Base-by-base conservation (phyloP, 2,888 invertebrate genomes). In the Drosophila imparisetae region DNA sequence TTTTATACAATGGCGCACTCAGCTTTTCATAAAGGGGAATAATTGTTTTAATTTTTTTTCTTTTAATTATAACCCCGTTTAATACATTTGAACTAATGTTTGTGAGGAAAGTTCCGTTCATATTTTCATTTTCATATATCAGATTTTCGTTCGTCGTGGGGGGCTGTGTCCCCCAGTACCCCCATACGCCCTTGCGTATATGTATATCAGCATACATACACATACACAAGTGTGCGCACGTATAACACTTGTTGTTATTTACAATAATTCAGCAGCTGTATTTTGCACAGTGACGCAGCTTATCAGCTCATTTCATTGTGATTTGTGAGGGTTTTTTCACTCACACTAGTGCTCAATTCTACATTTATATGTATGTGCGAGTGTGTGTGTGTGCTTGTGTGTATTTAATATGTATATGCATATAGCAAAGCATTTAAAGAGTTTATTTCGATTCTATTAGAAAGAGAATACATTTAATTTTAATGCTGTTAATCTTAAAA, bases 251-350 rank as follows among this genome's bases (percentile, higher is more conserved):
- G 49, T 45, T 58, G 38, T 63, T 61, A 72, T 61, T 78, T 62
- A 72, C 78, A 66, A 59, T 63, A 38, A 73, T 66, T 66, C 50
- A 58, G 61, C 74, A 66, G 61, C 53, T 66, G 66, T 54, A 42
- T 58, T 78, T 61, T 45, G 66, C 78, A 53, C 30, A 30, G 59
- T 48, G 50, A 45, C 7, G 32, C 42, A n/a, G 21, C 57, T 73
- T 78, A 66, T 72, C 78, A 58, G 53, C 21, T 13, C 42, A 61
- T 50, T 78, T 66, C 49, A 78, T 72, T 78, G 73, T 45, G 66
- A 53, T 61, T 53, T n/a, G 13, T 59, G 57, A 58, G 48, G 57
- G 57, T 57, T 72, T 49, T 58, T 40, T 32, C 15, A 29, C 27
- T 7, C 29, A 29, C 49, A 29, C 49, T 29, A 1, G 11, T 42